Conservation (phyloP, 1,140 invertebrate species). For the Leptinotarsa lineolata region DNA sequence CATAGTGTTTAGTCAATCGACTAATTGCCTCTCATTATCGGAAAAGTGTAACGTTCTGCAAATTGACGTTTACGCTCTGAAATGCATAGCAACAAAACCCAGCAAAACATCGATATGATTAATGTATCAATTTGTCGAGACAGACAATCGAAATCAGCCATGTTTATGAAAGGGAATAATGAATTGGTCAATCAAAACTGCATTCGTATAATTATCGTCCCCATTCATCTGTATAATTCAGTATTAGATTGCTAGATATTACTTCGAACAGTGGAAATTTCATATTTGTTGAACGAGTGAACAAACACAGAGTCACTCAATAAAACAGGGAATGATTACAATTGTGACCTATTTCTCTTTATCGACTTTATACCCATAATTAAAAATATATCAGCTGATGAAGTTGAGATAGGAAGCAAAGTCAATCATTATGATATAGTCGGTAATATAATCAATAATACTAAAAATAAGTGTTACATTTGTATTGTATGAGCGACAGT, state of each 20-base stretch:
- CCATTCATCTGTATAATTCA: slow-evolving; percentile 1
- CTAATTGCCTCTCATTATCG: not conserved
- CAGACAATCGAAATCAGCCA: not conserved
- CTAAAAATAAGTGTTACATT: too few species aligned
- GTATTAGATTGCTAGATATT: not conserved
- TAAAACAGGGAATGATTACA: too few species aligned
- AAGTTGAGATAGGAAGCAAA: too few species aligned
- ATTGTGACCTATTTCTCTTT: too few species aligned
- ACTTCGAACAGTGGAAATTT: not conserved
- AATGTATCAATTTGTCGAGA: slow-evolving; percentile 4
- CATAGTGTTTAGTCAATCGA: not conserved
- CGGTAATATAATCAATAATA: too few species aligned
- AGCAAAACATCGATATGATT: not conserved
- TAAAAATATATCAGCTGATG: too few species aligned
- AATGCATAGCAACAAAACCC: not conserved
- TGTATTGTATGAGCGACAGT: too few species aligned
- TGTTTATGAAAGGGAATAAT: slow-evolving; percentile 20
- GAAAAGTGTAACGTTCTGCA: not conserved
- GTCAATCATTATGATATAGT: too few species aligned
- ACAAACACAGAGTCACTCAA: too few species aligned
- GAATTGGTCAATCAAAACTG: slow-evolving; percentile 17
- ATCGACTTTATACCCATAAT: too few species aligned
- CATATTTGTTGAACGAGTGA: not conserved
- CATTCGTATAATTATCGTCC: slow-evolving; percentile 10
- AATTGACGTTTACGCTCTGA: too few species aligned